Base-by-base conservation (phyloP, 2,113 vertebrate genomes). In the Ellobius talpinus region DNA sequence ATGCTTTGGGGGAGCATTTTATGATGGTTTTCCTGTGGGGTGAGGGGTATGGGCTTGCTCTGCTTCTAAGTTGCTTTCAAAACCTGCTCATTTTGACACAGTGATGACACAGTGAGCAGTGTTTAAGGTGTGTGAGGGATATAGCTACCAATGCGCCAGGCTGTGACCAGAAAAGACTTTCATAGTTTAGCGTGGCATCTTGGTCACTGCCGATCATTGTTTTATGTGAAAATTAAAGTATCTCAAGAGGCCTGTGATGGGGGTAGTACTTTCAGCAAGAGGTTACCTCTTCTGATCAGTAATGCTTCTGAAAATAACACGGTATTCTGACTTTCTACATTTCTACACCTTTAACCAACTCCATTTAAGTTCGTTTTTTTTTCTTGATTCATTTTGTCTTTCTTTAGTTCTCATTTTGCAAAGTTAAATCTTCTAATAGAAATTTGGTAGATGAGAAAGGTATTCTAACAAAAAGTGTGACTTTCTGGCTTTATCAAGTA, bases 41-140 rank as follows among this genome's bases (percentile, higher is more conserved):
- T 26, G 17, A 42, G 77, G 24, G 82, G 92, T 90, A 72, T 89
- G 52, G 68, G 6, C 16, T 89, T 42, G 31, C 74, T 93, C 6
- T 81, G 39, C 55, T 76, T 24, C 13, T 63, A 39, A 36, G 50
- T 85, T 31, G 21, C 45, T 93, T 94, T 97, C 36, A 96, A 93
- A 90, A n/a, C 17, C 17, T 86, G 7, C n/a, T 91, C 84, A 79
- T 17, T 82, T 73, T 73, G 89, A 76, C 42, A 87, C 19, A 87
- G 3, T 73, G 47, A 88, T 73, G 89, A 76, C 42, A 87, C 19
- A 87, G 3, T 73, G 47, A 88, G 3, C 87, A 63, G 55, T 50
- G n/a, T n/a, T 87, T 87, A 92, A 72, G 23, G 86, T 96, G 85
- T 95, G 42, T 93, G 52, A 93, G 65, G 31, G 90, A 58, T 45